These are phyloP conservation scores for Drosophila putrida DNA, from an alignment of 2,888 invertebrate species.

Conservation along the genomic window DNA sequence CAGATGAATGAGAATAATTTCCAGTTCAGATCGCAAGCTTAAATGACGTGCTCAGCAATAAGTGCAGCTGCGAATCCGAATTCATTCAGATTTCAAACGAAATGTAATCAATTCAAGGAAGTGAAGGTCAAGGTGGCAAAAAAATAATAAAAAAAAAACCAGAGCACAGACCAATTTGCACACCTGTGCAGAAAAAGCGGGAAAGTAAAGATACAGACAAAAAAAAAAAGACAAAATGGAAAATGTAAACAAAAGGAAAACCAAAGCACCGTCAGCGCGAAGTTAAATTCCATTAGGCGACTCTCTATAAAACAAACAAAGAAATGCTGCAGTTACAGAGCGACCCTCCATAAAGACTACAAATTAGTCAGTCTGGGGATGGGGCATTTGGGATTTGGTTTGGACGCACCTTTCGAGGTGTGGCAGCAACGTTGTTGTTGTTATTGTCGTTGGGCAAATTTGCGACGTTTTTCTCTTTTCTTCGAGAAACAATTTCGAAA, in stretches of 20 bases:
- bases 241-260: constrained; percentile 43
- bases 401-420: constrained; percentile 69
- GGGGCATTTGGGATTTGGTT: constrained; percentile 22
- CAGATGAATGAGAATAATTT: background rate
- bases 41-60: background rate
- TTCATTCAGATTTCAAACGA: constrained; percentile 6
- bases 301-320: constrained; percentile 29
- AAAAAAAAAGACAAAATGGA: constrained; percentile 14
- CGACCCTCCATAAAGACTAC: constrained; percentile 45
- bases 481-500: constrained; percentile 56
- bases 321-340: constrained; percentile 33
- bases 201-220: constrained; percentile 15
- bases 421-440: constrained; percentile 43
- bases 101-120: constrained; percentile 65
- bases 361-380: constrained; percentile 44
- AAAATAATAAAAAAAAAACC: constrained; percentile 4
- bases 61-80: constrained; percentile 21
- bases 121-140: constrained; percentile 67
- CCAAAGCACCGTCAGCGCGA: constrained; percentile 8
- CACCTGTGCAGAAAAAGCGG: constrained; percentile 46
- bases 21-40: background rate
- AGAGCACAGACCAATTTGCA: constrained; percentile 34
- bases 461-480: constrained; percentile 45
- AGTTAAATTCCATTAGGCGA: constrained; percentile 20
- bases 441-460: constrained; percentile 32